Conservation (phyloP, 2,797 vertebrate genomes). For the Distichodus sexfasciatus region DNA sequence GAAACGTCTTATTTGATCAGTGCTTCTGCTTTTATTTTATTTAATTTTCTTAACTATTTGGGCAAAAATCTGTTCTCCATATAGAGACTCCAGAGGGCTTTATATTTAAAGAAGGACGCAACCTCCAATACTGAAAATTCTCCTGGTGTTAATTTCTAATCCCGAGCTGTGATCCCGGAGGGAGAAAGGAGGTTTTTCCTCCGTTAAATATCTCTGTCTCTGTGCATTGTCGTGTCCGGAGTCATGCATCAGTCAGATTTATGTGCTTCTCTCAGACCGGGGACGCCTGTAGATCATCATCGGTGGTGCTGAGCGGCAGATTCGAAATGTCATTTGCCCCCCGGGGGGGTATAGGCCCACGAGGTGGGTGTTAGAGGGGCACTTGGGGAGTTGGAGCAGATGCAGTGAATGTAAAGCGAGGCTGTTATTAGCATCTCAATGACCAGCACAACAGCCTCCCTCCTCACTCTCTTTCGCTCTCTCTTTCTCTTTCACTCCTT, state of each 20-base stretch:
- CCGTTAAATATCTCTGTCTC: slow-evolving; percentile 9
- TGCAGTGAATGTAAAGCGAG: slow-evolving; percentile 39
- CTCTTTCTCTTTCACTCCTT: no score
- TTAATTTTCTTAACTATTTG: no score
- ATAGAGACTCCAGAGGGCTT: not conserved
- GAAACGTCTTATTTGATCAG: slow-evolving; percentile 4
- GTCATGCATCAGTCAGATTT: slow-evolving; percentile 48
- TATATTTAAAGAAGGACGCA: not conserved
- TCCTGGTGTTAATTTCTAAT: not conserved
- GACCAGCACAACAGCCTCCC: no score
- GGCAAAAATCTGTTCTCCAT: not conserved
- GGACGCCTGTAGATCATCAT: slow-evolving; percentile 59
- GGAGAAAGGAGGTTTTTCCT: not conserved
- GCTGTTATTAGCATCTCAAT: slow-evolving; percentile 53
- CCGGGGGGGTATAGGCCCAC: slow-evolving; percentile 56
- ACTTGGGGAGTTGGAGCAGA: slow-evolving; percentile 12
- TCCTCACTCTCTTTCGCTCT: no score
- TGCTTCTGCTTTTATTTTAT: not conserved
- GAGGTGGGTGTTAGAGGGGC: slow-evolving; percentile 40
- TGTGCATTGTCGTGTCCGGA: slow-evolving; percentile 21
- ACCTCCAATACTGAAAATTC: not conserved
- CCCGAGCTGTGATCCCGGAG: not conserved
- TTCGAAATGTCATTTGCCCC: slow-evolving; percentile 70
- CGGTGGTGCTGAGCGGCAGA: slow-evolving; percentile 53
- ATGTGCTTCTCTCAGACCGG: slow-evolving; percentile 24